Evolutionary conservation across 2,797 vertebrate species (phyloP), one percentile per base, ranked within the genome.

Genomic region (Paramormyrops hopkinsi): DNA sequence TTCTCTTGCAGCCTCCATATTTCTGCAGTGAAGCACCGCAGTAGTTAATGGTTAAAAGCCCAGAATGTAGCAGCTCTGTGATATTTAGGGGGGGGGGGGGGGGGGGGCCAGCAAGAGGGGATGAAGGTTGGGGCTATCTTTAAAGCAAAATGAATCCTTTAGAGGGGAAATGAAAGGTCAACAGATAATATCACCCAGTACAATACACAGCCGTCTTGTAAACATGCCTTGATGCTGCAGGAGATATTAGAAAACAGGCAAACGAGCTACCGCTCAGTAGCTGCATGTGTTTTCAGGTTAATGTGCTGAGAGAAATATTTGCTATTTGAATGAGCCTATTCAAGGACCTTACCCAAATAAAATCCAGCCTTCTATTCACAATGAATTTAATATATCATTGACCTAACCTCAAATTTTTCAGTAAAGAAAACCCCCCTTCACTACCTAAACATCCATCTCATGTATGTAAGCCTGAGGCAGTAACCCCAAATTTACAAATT

Each of bases 181-280:
- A 88, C 86, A 92, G 94, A 96, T 95, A 96, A 95, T 92, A 95
- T 95, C 94, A 88, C 91, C 90, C 93, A 94, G 94, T 89, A 94
- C 94, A 95, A 95, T 94, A 93, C 94, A 93, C 90, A 93, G 92
- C 94, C 92, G 94, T 93, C 94, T 94, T 94, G 94, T 95, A 94
- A 95, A 96, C 95, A 89, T 41, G 62, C 25, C 54, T 50, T 86
- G 82, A 89, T 95, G 92, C 92, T 91, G 94, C 92, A 92, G 91
- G 88, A 92, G 93, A 95, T 94, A 94, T 87, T 59, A 94, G 92
- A 91, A 93, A 92, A 93, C 90, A 91, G 94, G 93, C 88, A 86
- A 73, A 44, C 5, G 59, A 46, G 19, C 22, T 4, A 1, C 33
- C 1, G 19, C 37, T 54, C 37, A 44, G 8, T 48, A 29, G 8